Percentiles rank a stretch among this genome's conserved stretches.
Evolutionary conservation across 2,888 invertebrate genomes (phyloP).

Genomic region (Drosophila suboccidentalis): DNA sequence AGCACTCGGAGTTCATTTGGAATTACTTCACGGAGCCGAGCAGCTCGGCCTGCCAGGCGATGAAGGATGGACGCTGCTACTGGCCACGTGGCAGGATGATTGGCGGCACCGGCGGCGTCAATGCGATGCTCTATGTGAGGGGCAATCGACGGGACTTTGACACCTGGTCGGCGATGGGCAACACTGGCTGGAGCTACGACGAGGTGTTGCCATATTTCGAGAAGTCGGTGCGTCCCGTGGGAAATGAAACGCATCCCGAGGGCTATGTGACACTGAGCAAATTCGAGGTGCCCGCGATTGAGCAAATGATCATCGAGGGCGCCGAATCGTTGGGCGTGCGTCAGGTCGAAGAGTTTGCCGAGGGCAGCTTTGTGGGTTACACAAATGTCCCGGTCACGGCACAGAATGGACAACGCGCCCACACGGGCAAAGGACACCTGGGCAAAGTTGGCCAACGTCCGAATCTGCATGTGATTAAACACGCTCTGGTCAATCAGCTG

Average conservation of each 20-base stretch:
- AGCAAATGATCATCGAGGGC: conserved; percentile 84
- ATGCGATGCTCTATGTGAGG: conserved; percentile 89
- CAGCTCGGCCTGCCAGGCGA: conserved; percentile 64
- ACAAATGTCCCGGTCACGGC: conserved; percentile 86
- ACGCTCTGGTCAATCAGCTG: conserved; percentile 87
- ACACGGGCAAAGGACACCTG: conserved; percentile 91
- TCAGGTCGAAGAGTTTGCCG: conserved; percentile 81
- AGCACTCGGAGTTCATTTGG: conserved; percentile 73
- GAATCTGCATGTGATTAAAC: conserved; percentile 88
- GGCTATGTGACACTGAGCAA: conserved; percentile 86
- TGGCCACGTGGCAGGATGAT: conserved; percentile 88
- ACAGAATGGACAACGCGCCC: conserved; percentile 90
- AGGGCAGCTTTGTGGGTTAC: conserved; percentile 86
- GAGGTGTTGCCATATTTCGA: conserved; percentile 92
- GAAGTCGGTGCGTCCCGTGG: conserved; percentile 87
- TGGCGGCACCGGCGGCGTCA: conserved; percentile 89
- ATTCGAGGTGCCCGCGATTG: conserved; percentile 71
- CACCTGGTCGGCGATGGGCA: conserved; percentile 88
- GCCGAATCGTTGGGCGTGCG: conserved; percentile 86
- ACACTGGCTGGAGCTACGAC: conserved; percentile 90
- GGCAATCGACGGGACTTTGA: conserved; percentile 89
- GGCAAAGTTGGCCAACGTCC: conserved; percentile 85
- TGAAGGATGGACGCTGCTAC: conserved; percentile 83
- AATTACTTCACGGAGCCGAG: conserved; percentile 79
- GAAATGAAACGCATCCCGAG: conserved; percentile 62